Evolutionary conservation across 1,140 invertebrate genomes (phyloP).

Genomic region (Glossosoma conforme): DNA sequence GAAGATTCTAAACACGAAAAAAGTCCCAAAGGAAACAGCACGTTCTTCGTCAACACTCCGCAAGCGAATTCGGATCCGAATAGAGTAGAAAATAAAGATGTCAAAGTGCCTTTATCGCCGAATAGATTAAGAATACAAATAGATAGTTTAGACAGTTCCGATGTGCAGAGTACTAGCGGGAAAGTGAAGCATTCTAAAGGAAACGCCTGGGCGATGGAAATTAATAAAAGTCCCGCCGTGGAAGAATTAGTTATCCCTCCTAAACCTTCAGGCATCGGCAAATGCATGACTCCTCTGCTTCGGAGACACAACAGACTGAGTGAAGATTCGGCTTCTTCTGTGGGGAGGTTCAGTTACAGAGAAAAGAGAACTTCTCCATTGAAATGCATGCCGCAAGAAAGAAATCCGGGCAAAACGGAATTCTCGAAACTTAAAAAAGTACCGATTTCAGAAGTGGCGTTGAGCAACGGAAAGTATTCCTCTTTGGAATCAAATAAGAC

Average conservation of each 20-base stretch:
- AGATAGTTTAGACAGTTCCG: conserved; percentile 6
- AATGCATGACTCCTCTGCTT: conserved; percentile 47
- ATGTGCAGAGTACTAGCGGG: background rate
- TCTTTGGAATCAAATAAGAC: background rate
- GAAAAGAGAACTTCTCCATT: conserved; percentile 31
- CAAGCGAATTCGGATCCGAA: background rate
- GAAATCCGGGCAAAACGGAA: conserved; percentile 28
- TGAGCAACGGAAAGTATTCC: too few relatives aligned
- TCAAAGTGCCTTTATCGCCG: conserved; percentile 6
- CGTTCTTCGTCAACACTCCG: conserved; percentile 26
- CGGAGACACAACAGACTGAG: conserved; percentile 34
- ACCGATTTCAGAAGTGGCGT: too few relatives aligned
- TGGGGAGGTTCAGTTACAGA: conserved; percentile 43
- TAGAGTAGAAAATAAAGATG: conserved; percentile 1
- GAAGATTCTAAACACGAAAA: conserved; percentile 21
- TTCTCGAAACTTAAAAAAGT: conserved; percentile 33
- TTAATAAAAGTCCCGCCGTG: conserved; percentile 2
- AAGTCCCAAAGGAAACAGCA: conserved; percentile 25
- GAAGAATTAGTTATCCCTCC: conserved; percentile 18
- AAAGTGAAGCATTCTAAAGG: conserved; percentile 9
- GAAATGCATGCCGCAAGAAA: conserved; percentile 20
- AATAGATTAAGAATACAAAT: conserved; percentile 8
- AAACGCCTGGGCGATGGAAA: conserved; percentile 18
- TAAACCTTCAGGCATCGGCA: conserved; percentile 41
- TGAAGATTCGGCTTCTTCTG: conserved; percentile 38